Percentiles rank a stretch among this genome's conserved stretches.
These are phyloP conservation scores for Steinernema hermaphroditum DNA, from an alignment of 2,888 invertebrate species.

Conservation along the genomic window DNA sequence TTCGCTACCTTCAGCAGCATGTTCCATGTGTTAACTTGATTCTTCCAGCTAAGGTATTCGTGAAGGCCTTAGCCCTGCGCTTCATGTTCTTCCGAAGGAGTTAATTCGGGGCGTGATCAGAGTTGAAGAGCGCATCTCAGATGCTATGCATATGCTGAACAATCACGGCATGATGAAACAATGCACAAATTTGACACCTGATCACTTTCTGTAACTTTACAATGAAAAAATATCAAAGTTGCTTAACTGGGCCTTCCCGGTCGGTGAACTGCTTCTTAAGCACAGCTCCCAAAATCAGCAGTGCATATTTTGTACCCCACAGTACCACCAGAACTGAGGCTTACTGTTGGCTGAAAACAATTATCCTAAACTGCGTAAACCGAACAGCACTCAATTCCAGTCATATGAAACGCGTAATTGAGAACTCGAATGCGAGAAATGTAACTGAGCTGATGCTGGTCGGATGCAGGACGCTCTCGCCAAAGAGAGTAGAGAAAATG, in stretches of 20 bases:
- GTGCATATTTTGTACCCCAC: conserved; percentile 58
- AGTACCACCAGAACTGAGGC: conserved; percentile 63
- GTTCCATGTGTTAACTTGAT: no score
- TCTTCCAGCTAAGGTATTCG: conserved; percentile 70
- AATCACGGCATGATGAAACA: no score
- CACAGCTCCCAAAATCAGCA: conserved; percentile 64
- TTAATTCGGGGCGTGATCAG: conserved; percentile 68
- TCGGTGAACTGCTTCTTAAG: conserved; percentile 68
- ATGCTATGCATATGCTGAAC: conserved; percentile 62
- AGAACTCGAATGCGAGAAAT: neutral
- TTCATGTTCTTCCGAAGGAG: conserved; percentile 68
- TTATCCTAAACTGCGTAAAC: no score
- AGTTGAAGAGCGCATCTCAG: conserved; percentile 61
- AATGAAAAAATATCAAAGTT: conserved; percentile 70
- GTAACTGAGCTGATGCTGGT: conserved; percentile 14
- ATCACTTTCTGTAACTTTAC: conserved; percentile 67
- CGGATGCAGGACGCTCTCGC: neutral
- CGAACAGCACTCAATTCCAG: no score
- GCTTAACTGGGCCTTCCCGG: conserved; percentile 68
- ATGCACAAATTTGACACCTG: no score
- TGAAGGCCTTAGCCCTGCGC: conserved; percentile 68
- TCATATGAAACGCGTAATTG: no score
- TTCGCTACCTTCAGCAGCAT: no score
- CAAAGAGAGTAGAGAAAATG: conserved; percentile 23
- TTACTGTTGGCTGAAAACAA: conserved; percentile 50